Conservation (phyloP, 2,888 invertebrate genomes). For the Ethmia dodecea region DNA sequence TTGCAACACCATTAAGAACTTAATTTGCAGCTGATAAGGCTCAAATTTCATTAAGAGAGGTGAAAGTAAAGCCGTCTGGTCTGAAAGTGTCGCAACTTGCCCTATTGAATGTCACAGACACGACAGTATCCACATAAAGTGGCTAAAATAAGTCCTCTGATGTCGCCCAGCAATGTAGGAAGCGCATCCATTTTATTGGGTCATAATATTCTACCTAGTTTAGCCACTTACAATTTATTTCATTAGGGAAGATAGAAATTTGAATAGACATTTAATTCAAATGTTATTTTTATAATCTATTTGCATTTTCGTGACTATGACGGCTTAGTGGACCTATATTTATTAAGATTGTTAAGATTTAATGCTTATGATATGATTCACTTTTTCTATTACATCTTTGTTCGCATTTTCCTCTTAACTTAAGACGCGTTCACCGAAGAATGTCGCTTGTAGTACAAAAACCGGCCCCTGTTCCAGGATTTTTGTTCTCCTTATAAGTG, state of each 20-base stretch:
- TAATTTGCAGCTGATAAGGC: slow-evolving; percentile 25
- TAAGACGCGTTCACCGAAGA: neutral
- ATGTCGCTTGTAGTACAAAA: slow-evolving; percentile 4
- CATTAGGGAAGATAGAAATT: slow-evolving; percentile 1
- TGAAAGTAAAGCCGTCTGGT: slow-evolving; percentile 4
- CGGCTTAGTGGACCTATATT: too few relatives aligned
- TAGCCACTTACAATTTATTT: slow-evolving; percentile 28
- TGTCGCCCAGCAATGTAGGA: slow-evolving; percentile 44
- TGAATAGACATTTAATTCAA: too few relatives aligned
- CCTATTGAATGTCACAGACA: slow-evolving; percentile 60
- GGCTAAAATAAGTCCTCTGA: slow-evolving; percentile 62
- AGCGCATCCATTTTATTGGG: slow-evolving; percentile 40
- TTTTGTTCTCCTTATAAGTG: slow-evolving; percentile 1
- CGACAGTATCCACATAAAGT: slow-evolving; percentile 50
- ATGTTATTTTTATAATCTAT: too few relatives aligned
- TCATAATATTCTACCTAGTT: slow-evolving; percentile 35
- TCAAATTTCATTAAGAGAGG: slow-evolving; percentile 24
- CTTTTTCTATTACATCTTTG: neutral
- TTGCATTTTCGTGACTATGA: too few relatives aligned
- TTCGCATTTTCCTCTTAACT: slow-evolving; percentile 4
- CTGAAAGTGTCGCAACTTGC: slow-evolving; percentile 47
- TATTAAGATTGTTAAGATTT: too few relatives aligned
- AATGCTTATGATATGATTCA: too few relatives aligned
- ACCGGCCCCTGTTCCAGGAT: slow-evolving; percentile 3
- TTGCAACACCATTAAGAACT: slow-evolving; percentile 20